These are phyloP conservation scores for Tetraneura akinire DNA, from an alignment of 1,140 invertebrate genomes.

Conservation along the genomic window DNA sequence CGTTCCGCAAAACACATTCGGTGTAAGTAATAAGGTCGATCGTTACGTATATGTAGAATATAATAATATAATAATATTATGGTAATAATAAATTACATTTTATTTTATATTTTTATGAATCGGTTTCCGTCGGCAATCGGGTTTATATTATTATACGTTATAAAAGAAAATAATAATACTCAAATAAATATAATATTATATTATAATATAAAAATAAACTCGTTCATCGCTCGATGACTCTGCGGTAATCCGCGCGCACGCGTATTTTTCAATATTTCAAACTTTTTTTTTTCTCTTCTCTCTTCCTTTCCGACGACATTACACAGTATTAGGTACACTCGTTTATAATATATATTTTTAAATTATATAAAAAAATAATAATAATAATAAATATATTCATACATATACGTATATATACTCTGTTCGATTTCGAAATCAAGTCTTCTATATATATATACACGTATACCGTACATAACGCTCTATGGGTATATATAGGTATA, in stretches of 20 bases:
- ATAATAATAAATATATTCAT: neutral
- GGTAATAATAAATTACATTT: neutral
- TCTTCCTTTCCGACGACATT: no score
- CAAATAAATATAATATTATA: no score
- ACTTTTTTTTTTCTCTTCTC: neutral
- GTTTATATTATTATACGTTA: no score
- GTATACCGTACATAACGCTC: neutral
- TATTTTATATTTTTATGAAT: slow-evolving; percentile 41
- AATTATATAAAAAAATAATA: neutral
- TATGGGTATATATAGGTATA: neutral
- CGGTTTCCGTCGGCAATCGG: neutral
- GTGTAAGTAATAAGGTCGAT: neutral
- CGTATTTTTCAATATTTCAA: neutral
- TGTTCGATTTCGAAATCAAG: slow-evolving; percentile 22
- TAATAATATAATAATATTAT: no score
- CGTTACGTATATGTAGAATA: neutral
- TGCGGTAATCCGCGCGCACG: neutral
- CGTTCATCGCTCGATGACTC: neutral
- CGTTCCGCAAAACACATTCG: no score
- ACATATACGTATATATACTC: no score
- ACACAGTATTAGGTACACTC: no score
- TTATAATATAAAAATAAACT: neutral
- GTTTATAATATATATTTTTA: neutral
- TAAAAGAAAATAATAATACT: no score
- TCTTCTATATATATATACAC: neutral